Percentiles rank a stretch among this genome's conserved stretches.
phyloP scores from a whole-genome alignment of 2,888 invertebrate genomes.

The Ecdyonurus torrentis region DNA sequence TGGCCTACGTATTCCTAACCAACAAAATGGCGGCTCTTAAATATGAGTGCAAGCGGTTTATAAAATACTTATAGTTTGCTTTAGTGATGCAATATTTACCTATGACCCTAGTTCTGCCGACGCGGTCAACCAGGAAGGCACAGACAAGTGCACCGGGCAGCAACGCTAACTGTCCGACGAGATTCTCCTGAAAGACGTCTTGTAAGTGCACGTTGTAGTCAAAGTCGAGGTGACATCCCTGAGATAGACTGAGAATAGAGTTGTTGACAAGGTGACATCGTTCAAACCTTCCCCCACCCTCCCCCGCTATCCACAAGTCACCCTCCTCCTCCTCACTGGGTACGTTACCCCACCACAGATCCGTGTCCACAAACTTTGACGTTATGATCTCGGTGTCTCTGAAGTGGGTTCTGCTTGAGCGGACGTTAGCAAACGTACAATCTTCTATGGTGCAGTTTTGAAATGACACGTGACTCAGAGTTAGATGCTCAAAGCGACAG shows the following conservation, averaged over 20 bases:
- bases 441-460: conserved; percentile 50
- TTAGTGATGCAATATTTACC: too few species aligned
- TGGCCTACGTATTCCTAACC: too few species aligned
- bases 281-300: conserved; percentile 27
- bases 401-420: conserved; percentile 51
- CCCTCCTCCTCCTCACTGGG: neutral
- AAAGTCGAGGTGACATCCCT: conserved; percentile 28
- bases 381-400: conserved; percentile 37
- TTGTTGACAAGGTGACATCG: conserved; percentile 40
- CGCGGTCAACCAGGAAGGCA: conserved; percentile 25
- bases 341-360: conserved; percentile 26
- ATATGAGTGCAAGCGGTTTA: too few species aligned
- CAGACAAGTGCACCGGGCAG: conserved; percentile 28
- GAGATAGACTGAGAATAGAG: conserved; percentile 28
- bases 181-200: conserved; percentile 30
- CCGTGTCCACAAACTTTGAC: conserved; percentile 51
- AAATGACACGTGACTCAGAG: conserved; percentile 55
- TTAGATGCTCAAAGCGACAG: conserved; percentile 46
- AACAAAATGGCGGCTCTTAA: too few species aligned
- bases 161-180: conserved; percentile 29
- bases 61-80: too few species aligned
- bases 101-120: conserved; percentile 28
- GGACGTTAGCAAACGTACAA: conserved; percentile 50
- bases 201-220: conserved; percentile 41
- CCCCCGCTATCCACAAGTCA: conserved; percentile 9